Conservation (phyloP, 2,888 invertebrate genomes). For the Aphodius granarius region DNA sequence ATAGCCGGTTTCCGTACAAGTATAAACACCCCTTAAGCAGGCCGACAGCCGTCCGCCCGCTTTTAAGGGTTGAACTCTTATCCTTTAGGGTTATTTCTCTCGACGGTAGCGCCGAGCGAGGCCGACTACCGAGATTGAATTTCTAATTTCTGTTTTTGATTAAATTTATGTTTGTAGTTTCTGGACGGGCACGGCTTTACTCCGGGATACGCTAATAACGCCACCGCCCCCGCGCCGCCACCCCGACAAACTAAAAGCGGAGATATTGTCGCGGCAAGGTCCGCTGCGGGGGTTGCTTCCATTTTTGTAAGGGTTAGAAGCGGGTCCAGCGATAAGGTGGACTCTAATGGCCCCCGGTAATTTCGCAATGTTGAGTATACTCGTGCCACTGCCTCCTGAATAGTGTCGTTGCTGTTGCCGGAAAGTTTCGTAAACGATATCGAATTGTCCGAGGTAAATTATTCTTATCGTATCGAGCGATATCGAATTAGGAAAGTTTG, state of each 20-base stretch:
- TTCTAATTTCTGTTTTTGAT: conserved; percentile 57
- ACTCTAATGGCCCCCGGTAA: neutral
- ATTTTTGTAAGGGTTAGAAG: neutral
- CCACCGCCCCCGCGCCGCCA: neutral
- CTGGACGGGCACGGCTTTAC: conserved; percentile 7
- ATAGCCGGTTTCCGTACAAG: neutral
- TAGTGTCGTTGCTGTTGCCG: neutral
- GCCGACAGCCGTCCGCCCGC: neutral
- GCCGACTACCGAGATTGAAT: conserved; percentile 51
- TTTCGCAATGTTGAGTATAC: neutral
- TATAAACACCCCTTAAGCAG: neutral
- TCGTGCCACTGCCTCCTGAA: neutral
- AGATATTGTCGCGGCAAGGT: neutral
- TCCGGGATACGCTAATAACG: neutral
- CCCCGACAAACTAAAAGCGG: neutral
- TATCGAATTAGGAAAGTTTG: neutral
- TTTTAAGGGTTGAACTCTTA: conserved; percentile 50
- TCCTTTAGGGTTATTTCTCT: conserved; percentile 52
- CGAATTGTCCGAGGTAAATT: neutral
- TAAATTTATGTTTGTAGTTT: conserved; percentile 48
- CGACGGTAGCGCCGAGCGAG: neutral
- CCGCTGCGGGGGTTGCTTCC: neutral
- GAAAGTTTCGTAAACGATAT: neutral
- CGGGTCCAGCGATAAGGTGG: neutral
- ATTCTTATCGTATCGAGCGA: neutral